Conservation (phyloP, 2,113 vertebrate species). For the Seriola aureovittata region DNA sequence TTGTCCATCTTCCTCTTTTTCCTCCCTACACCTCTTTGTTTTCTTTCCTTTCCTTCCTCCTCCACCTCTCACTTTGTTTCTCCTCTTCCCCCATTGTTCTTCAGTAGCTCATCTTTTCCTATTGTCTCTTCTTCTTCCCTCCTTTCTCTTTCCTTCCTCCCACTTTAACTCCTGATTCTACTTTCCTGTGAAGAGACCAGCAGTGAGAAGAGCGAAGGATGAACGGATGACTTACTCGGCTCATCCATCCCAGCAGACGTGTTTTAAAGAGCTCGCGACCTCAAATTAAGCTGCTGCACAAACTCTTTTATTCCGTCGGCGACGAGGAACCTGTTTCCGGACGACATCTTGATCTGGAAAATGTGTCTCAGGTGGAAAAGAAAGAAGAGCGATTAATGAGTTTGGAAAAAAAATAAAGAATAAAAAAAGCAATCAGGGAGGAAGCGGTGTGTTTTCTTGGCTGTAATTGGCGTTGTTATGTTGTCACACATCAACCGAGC, state of each 20-base stretch:
- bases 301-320: neutral
- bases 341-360: neutral
- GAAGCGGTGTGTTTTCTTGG: neutral
- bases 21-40: too few species aligned
- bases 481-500: neutral
- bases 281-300: conserved; percentile 24
- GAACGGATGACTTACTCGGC: neutral
- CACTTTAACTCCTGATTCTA: too few species aligned
- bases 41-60: too few species aligned
- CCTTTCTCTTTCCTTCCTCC: neutral
- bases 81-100: too few species aligned
- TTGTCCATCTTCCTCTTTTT: too few species aligned
- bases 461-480: conserved; percentile 36
- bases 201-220: neutral
- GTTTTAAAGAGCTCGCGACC: conserved; percentile 4
- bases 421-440: neutral
- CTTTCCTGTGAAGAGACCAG: too few species aligned
- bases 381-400: conserved; percentile 16
- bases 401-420: neutral
- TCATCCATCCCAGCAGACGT: neutral
- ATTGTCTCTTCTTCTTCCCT: too few species aligned
- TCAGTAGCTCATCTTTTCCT: too few species aligned
- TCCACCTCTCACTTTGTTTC: too few species aligned
- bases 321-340: neutral
- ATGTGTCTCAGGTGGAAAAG: neutral